These are phyloP conservation scores for Atta texana DNA, from an alignment of 1,140 invertebrate genomes.

Conservation along the genomic window DNA sequence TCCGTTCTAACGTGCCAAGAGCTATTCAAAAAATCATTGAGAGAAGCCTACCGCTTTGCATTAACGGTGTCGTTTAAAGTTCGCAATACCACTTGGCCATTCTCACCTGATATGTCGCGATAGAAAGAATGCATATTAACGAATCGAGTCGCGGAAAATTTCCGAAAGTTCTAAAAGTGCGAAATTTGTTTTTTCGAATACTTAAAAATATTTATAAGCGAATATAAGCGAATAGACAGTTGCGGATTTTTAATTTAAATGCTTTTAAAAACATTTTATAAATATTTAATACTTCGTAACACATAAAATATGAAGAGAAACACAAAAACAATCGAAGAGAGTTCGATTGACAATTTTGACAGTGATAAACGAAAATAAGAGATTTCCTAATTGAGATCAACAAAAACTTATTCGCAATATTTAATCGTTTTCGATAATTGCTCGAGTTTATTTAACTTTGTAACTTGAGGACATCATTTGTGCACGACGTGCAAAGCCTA, in stretches of 20 bases:
- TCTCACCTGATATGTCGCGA: conserved; percentile 48
- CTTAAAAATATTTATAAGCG: not conserved
- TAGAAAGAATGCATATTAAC: conserved; percentile 72
- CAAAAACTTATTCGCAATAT: conserved; percentile 43
- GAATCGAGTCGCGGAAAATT: conserved; percentile 57
- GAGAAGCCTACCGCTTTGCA: conserved; percentile 68
- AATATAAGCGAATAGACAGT: not conserved
- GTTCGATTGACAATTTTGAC: conserved; percentile 36
- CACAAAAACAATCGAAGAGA: not conserved
- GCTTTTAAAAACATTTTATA: not conserved
- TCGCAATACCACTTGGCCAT: conserved; percentile 63
- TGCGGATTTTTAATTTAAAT: not conserved
- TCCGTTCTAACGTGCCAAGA: conserved; percentile 24
- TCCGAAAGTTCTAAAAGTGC: not conserved
- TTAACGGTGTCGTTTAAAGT: conserved; percentile 70
- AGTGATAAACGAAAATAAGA: conserved; percentile 36
- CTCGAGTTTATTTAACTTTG: conserved; percentile 61
- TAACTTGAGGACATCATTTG: conserved; percentile 19
- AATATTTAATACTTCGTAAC: not conserved
- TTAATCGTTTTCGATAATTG: conserved; percentile 64
- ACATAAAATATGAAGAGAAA: not conserved
- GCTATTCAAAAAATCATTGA: conserved; percentile 63
- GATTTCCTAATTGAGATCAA: conserved; percentile 32
- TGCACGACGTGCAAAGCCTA: conserved; percentile 29
- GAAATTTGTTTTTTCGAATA: not conserved